Conservation (phyloP, 2,888 invertebrate genomes). For the Cephus spinipes region DNA sequence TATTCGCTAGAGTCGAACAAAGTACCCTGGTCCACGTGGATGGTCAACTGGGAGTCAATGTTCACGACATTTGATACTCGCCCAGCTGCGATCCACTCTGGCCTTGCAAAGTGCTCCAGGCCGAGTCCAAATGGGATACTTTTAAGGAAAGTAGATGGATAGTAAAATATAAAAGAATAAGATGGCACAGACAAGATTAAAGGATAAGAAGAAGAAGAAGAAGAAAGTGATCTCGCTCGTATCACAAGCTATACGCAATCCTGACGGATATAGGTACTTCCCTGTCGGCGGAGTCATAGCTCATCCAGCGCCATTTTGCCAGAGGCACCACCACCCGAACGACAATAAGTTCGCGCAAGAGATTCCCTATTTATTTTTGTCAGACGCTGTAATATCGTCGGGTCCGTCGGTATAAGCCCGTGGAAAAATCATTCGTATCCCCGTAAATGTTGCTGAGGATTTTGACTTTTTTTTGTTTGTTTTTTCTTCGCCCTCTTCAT, state of each 20-base stretch:
- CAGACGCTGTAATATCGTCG: slow-evolving; percentile 15
- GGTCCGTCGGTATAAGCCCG: slow-evolving; percentile 22
- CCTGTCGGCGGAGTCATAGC: slow-evolving; percentile 43
- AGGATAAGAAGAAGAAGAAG: too few relatives aligned
- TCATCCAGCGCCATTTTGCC: slow-evolving; percentile 31
- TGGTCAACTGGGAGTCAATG: background rate
- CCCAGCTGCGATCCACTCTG: background rate
- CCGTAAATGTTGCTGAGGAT: slow-evolving; percentile 26
- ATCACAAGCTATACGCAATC: background rate
- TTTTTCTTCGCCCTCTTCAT: slow-evolving; percentile 18
- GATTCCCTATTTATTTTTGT: slow-evolving; percentile 47
- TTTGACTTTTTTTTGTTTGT: slow-evolving; percentile 30
- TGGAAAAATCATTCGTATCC: slow-evolving; percentile 40
- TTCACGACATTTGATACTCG: background rate
- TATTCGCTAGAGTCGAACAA: background rate
- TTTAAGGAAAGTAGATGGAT: background rate
- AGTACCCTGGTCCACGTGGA: background rate
- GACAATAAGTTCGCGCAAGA: slow-evolving; percentile 45
- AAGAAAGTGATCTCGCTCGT: background rate
- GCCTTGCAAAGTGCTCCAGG: background rate
- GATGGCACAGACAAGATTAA: background rate
- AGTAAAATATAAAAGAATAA: background rate
- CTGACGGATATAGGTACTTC: background rate
- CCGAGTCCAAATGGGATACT: background rate
- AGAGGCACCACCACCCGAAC: slow-evolving; percentile 25